Evolutionary conservation across 2,888 invertebrate genomes (phyloP), one percentile per base, ranked within the genome.

Genomic region (Nomada flava): DNA sequence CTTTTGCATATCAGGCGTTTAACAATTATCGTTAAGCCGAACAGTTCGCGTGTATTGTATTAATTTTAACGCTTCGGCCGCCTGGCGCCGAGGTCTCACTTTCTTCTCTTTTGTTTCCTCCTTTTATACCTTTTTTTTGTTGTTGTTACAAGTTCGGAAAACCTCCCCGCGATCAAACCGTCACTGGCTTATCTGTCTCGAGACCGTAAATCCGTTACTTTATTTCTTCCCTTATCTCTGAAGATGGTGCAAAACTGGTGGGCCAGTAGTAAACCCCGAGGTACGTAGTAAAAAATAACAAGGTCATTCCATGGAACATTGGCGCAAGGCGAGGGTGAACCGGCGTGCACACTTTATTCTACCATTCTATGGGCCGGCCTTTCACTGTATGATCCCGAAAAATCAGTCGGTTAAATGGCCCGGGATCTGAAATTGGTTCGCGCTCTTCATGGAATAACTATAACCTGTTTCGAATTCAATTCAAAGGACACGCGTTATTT

Each of bases 211-310:
- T 83, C 76, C 73, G 60, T 77, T 76, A 83, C 74, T 76, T 76
- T 71, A 62, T 68, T 50, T 42, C 77, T 53, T 69, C 70, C 71
- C 74, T 85, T 85, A 85, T 85, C 85, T 69, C 44, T 26, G 74
- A 74, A 76, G 72, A 63, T 73, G 82, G 79, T 85, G 82, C 79
- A 82, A 82, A 86, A 82, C 76, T 74, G 83, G 50, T 70, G 73
- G 69, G 55, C 62, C 76, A 77, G 82, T 75, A 82, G 68, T 85
- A 74, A 84, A 86, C 81, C 84, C 80, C 83, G 70, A 84, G 82
- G 77, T 57, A 60, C 72, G 85, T 79, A 84, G 83, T 90, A 88
- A 91, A 90, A 91, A 90, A 90, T 90, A 91, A 91, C 87, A 90
- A 91, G 90, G 87, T 86, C 82, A 47, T 82, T 88, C 77, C 52